Conservation (phyloP, 2,888 invertebrate species). For the Tiliacea citrago region DNA sequence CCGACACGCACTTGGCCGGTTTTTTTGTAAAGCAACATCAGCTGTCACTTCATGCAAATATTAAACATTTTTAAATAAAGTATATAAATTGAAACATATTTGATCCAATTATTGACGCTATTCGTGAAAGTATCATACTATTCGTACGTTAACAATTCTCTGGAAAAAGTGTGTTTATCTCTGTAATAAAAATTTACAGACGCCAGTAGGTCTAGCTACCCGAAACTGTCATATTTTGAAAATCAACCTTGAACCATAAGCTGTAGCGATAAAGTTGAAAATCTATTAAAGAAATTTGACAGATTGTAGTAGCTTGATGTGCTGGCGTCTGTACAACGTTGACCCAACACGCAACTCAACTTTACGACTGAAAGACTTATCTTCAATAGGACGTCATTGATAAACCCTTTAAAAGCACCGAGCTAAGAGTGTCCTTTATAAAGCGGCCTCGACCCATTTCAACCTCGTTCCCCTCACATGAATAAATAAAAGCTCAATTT, state of each 20-base stretch:
- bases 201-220: too few species aligned
- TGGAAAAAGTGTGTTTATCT: neutral
- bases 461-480: conserved; percentile 86
- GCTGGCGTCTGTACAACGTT: conserved; percentile 5
- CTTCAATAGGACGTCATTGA: conserved; percentile 65
- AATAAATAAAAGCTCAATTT: conserved; percentile 90
- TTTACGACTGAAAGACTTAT: conserved; percentile 35
- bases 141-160: neutral
- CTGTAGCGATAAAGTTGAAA: too few species aligned
- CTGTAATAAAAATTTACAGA: too few species aligned
- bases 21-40: conserved; percentile 1
- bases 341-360: conserved; percentile 6
- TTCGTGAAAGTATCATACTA: too few species aligned
- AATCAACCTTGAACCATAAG: too few species aligned
- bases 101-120: conserved; percentile 1
- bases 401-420: conserved; percentile 78
- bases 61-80: neutral
- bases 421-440: conserved; percentile 85
- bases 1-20: too few species aligned
- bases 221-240: too few species aligned
- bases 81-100: neutral
- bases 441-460: conserved; percentile 88
- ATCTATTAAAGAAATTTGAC: too few species aligned
- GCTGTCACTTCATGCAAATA: conserved; percentile 5
- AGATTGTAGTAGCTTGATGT: too few species aligned